Conservation (phyloP, 2,113 vertebrate species). For the Poecilia latipinna region DNA sequence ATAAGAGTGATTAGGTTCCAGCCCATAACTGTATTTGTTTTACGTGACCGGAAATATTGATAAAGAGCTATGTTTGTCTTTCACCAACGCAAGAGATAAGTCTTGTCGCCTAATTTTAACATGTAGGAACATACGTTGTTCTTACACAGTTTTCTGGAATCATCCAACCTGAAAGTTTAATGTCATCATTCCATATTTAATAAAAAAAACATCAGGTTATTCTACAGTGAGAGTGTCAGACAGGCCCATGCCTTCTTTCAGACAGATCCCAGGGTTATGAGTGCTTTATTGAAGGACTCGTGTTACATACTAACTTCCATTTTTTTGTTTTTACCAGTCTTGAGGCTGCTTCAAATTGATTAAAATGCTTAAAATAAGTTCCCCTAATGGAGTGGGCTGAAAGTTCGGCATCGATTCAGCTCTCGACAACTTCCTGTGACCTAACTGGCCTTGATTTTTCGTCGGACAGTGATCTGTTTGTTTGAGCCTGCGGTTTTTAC, state of each 20-base stretch:
- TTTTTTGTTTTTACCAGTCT: no score
- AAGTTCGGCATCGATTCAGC: slow-evolving; percentile 26
- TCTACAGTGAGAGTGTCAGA: background rate
- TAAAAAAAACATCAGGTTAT: background rate
- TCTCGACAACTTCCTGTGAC: slow-evolving; percentile 50
- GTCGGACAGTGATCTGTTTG: slow-evolving; percentile 32
- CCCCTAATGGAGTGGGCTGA: slow-evolving; percentile 12
- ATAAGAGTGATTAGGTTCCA: background rate
- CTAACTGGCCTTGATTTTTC: slow-evolving; percentile 11
- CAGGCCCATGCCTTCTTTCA: no score
- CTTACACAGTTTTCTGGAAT: no score
- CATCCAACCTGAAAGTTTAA: no score
- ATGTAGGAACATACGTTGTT: no score
- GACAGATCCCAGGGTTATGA: background rate
- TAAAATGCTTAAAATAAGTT: slow-evolving; percentile 1
- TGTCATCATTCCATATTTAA: background rate
- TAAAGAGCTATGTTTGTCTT: background rate
- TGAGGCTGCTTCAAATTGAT: background rate
- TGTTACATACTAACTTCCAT: no score
- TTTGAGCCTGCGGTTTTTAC: slow-evolving; percentile 36
- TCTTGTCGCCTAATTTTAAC: no score
- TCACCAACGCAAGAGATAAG: background rate
- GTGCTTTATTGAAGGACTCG: background rate
- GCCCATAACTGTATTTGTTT: background rate
- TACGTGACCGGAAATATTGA: background rate